A percentile compares a stretch with the other conserved stretches of the same genome.
Conservation (phyloP, 2,113 vertebrate genomes). For the Myotis brandtii region DNA sequence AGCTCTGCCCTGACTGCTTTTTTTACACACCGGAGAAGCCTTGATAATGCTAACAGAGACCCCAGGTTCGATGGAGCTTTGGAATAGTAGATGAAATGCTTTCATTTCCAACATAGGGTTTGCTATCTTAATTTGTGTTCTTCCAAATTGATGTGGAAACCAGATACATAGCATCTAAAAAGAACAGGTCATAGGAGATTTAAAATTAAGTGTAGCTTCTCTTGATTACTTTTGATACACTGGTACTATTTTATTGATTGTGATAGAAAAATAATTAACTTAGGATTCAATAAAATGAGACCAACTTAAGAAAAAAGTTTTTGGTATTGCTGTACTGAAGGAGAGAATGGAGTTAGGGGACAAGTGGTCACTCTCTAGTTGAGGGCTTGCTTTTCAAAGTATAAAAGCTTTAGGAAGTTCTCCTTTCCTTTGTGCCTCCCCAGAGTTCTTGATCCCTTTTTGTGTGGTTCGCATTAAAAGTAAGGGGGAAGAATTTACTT, state of each 20-base stretch:
- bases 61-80: not conserved
- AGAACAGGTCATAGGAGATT: not conserved
- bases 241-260: slow-evolving; percentile 22
- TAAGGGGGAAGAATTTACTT: slow-evolving; percentile 10
- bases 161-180: not conserved
- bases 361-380: not conserved
- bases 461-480: not conserved
- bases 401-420: not conserved
- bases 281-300: slow-evolving; percentile 40
- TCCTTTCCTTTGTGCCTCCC: not conserved
- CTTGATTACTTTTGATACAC: slow-evolving; percentile 36
- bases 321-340: slow-evolving; percentile 10
- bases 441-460: not conserved
- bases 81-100: not conserved
- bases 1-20: not conserved
- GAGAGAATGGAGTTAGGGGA: not conserved
- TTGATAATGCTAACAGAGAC: not conserved
- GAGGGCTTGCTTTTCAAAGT: slow-evolving; percentile 18
- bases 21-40: not conserved
- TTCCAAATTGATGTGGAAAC: slow-evolving; percentile 12
- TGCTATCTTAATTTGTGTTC: not conserved
- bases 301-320: not conserved
- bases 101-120: slow-evolving; percentile 11
- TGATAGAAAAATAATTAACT: slow-evolving; percentile 40
- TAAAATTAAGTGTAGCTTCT: slow-evolving; percentile 28